phyloP scores from a whole-genome alignment of 92 coral and sea anemone genomes.

The Plumapathes pennacea region DNA sequence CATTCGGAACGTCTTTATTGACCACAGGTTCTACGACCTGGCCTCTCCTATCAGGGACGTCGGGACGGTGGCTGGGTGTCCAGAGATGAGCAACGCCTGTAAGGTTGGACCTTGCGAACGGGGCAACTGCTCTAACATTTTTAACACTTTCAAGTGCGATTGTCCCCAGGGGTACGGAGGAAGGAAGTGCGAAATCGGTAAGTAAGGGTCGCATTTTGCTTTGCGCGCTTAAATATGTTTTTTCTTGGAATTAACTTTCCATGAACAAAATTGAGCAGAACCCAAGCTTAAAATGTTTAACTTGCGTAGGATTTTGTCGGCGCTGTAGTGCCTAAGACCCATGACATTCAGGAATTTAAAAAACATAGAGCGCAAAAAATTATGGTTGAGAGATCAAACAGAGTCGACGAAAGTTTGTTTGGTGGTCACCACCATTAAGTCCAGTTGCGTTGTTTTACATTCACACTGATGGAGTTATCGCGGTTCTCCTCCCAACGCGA shows the following conservation, averaged over 20 bases:
- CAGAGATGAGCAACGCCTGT: constrained; percentile 63
- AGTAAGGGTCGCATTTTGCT: too few relatives aligned
- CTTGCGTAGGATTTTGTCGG: too few relatives aligned
- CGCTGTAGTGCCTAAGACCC: too few relatives aligned
- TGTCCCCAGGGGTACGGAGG: constrained; percentile 84
- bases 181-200: constrained; percentile 74
- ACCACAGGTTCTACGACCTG: constrained; percentile 75
- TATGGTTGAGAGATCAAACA: neutral
- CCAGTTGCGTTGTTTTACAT: too few relatives aligned
- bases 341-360: neutral
- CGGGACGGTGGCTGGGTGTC: constrained; percentile 66
- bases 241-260: too few relatives aligned
- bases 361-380: neutral
- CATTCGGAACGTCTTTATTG: constrained; percentile 62
- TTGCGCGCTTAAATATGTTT: too few relatives aligned
- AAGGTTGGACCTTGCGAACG: constrained; percentile 62
- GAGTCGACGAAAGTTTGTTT: neutral
- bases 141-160: constrained; percentile 52
- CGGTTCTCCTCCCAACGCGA: too few relatives aligned
- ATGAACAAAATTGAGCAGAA: too few relatives aligned
- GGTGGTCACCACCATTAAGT: too few relatives aligned
- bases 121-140: constrained; percentile 70
- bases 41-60: constrained; percentile 52
- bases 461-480: too few relatives aligned
- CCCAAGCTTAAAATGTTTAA: too few relatives aligned